phyloP scores from a whole-genome alignment of 2,797 vertebrate genomes.

The Hydrocynus forskahlii region DNA sequence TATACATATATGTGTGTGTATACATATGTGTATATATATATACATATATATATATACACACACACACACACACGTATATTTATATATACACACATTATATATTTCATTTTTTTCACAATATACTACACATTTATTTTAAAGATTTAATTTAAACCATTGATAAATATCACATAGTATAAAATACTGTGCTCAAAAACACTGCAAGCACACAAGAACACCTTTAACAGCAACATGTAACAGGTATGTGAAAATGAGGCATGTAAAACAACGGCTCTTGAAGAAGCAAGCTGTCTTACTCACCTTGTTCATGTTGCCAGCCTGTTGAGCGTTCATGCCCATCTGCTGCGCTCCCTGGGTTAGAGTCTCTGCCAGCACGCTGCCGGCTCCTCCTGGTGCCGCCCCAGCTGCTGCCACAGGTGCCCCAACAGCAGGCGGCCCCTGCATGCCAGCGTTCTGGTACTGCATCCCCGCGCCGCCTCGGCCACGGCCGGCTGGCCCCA shows the following conservation, averaged over 20 bases:
- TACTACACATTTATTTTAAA: no score
- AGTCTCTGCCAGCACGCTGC: conserved; percentile 92
- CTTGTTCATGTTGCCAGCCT: conserved; percentile 91
- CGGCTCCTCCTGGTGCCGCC: conserved; percentile 73
- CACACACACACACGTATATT: no score
- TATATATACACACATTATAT: no score
- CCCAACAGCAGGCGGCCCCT: conserved; percentile 69
- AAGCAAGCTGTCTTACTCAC: conserved; percentile 74
- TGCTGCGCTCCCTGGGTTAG: conserved; percentile 89
- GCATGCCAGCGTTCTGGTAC: conserved; percentile 84
- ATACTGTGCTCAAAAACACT: no score
- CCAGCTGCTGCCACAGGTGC: conserved; percentile 69
- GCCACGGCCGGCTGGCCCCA: conserved; percentile 88
- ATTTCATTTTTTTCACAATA: no score
- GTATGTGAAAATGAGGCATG: neutral
- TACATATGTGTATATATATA: no score
- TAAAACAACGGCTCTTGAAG: neutral
- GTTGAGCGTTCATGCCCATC: conserved; percentile 87
- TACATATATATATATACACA: no score
- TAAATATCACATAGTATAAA: no score
- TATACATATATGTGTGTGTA: no score
- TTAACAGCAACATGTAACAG: no score
- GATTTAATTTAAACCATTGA: no score
- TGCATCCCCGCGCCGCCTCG: conserved; percentile 86
- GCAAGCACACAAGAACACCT: no score